Evolutionary conservation across 2,113 vertebrate species (phyloP).

Genomic region (Calyptomena viridis): DNA sequence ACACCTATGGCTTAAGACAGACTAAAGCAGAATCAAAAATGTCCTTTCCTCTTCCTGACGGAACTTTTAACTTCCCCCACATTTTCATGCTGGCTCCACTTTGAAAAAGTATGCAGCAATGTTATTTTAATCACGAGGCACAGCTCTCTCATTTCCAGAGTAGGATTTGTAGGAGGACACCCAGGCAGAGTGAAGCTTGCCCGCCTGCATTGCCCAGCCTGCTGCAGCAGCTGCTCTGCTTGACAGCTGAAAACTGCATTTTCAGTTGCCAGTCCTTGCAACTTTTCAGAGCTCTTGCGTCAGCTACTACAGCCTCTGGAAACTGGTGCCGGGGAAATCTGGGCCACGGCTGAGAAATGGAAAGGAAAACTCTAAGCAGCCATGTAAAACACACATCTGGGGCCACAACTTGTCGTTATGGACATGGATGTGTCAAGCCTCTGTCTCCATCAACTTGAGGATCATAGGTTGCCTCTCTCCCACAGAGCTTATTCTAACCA

Average conservation of each 20-base stretch:
- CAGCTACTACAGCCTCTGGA: not conserved
- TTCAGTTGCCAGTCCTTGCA: not conserved
- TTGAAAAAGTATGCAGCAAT: accelerated
- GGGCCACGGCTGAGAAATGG: not conserved
- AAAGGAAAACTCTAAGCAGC: not conserved
- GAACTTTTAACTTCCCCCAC: not conserved
- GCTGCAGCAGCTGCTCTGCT: not conserved
- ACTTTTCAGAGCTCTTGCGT: not conserved
- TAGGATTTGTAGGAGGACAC: not conserved
- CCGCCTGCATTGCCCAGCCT: accelerated
- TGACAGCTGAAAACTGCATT: not conserved
- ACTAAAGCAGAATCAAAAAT: not conserved
- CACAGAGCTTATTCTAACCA: not conserved
- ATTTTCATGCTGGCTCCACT: not conserved
- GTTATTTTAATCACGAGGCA: not conserved
- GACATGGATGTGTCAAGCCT: not conserved
- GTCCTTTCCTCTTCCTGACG: not conserved
- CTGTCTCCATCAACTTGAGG: not conserved
- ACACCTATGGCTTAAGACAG: not conserved
- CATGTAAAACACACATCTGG: not conserved
- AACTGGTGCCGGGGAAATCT: not conserved
- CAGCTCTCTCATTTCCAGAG: not conserved
- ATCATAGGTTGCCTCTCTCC: not conserved
- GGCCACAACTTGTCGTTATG: not conserved
- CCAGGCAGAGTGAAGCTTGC: not conserved